Base-by-base conservation (phyloP, 2,797 vertebrate species). In the Sebastes baramenuke region DNA sequence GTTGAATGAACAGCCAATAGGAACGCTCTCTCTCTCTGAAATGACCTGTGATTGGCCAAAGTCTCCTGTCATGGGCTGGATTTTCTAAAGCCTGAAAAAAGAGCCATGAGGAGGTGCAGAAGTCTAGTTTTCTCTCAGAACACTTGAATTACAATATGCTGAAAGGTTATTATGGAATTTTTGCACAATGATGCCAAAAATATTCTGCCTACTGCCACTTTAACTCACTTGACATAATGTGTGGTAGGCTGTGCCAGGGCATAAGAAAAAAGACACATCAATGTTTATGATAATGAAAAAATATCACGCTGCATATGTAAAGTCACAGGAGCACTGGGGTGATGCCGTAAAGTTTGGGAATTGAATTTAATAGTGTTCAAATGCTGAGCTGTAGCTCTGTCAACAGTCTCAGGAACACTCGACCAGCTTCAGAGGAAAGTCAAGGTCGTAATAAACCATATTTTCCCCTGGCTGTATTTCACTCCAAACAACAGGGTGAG, bases 31-130 rank as follows among this genome's bases (percentile, higher is more conserved):
- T 46, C 36, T 46, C 42, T 46, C 42, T 46, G 42, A 46, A 46
- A 18, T 46, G 16, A 46, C 42, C 42, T 46, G 42, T 46, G 42
- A 46, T 46, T 18, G 16, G 16, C 42, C 6, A 46, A 46, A 18
- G 16, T 46, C 42, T 46, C 0, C 42, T 4, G 14, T 46, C 1
- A 46, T 0, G 16, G 0, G 42, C 42, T 46, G 0, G 42, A 46
- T 46, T 46, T 46, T 46, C 0, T 46, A 18, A 46, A 46, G 42
- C 0, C 42, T 18, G 42, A 18, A 46, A 46, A 18, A 0, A 46
- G 42, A 46, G 42, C 16, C 6, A 8, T 18, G 42, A 46, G 42
- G 42, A 46, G 42, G 42, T 1, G 42, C 16, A 18, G 42, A 18
- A 46, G 42, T 18, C 6, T 49, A 49, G 46, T 49, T 49, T 3